Evolutionary conservation across 1,140 invertebrate species (phyloP), one percentile per base, ranked within the genome.

Genomic region (Zaprionus vittiger): DNA sequence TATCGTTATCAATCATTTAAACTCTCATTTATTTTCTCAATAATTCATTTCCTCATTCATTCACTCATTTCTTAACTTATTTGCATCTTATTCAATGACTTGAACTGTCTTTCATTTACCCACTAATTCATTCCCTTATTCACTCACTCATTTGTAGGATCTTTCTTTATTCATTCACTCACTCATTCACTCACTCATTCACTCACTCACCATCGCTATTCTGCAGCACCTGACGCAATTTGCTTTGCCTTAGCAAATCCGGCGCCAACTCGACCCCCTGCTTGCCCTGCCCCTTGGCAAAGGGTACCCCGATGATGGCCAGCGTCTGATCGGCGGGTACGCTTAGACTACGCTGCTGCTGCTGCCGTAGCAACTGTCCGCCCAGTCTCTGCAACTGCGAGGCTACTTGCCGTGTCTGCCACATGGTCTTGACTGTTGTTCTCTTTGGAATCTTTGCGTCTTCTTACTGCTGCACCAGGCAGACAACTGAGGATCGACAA

Each of bases 241-340:
- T 94, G 15, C 93, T 92, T 54, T 94, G 72, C 44, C 95, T 93
- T 34, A 95, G 82, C 4, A 93, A 91, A n/a, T 94, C 93, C 0
- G 95, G 95, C 5, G 94, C 95, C 44, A 94, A 84, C 57, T 94
- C 94, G 2, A 95, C 95, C n/a, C 95, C 95, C 74, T 93, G 93
- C 77, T 95, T 95, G 41, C 93, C 93, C 92, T 96, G 96, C 5
- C 96, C 96, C 85, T 96, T 96, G 66, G 95, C 95, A 82, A 96
- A 96, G 28, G 96, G 96, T 47, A 96, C 96, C n/a, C 96, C 96
- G 54, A 96, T 93, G 73, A 96, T 94, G 49, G 95, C 96, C 11
- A 96, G 52, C 1, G 56, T 79, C 12, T 77, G 84, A 5, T 73
- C 67, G 2, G 44, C 34, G 44, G 65, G n/a, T 7, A 55, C 12